Conservation (phyloP, 1,140 invertebrate species). For the Planococcus citri region DNA sequence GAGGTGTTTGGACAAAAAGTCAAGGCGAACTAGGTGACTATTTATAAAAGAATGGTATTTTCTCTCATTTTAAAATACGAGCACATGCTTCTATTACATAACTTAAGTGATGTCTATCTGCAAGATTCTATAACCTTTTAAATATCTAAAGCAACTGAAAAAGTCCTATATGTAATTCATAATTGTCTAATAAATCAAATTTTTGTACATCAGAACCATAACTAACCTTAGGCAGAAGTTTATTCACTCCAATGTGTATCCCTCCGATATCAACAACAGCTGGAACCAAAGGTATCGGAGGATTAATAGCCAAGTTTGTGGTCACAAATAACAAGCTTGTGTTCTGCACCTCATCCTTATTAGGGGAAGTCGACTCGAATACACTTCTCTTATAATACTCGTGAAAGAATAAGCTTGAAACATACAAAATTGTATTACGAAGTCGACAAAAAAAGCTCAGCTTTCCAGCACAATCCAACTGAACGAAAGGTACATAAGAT, state of each 20-base stretch:
- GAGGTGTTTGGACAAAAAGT: too few species aligned
- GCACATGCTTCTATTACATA: too few species aligned
- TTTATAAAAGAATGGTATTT: too few species aligned
- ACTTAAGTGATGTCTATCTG: too few species aligned
- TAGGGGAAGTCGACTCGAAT: slow-evolving; percentile 39
- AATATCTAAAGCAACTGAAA: too few species aligned
- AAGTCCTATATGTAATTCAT: too few species aligned
- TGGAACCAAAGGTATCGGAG: slow-evolving; percentile 36
- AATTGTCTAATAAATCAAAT: too few species aligned
- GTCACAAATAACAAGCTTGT: slow-evolving; percentile 41
- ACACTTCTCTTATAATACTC: slow-evolving; percentile 32
- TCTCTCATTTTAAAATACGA: too few species aligned
- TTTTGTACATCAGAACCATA: too few species aligned
- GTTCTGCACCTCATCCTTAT: slow-evolving; percentile 29
- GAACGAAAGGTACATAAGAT: slow-evolving; percentile 26
- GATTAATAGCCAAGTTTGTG: slow-evolving; percentile 41
- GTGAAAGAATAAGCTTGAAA: neutral
- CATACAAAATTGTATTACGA: slow-evolving; percentile 14
- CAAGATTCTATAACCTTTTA: too few species aligned
- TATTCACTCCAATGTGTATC: slow-evolving; percentile 36
- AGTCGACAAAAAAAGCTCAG: slow-evolving; percentile 24
- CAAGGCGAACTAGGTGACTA: too few species aligned
- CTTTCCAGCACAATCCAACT: neutral
- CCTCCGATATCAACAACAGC: slow-evolving; percentile 45
- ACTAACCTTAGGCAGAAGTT: slow-evolving; percentile 23